These are phyloP conservation scores for Apodemus speciosus DNA, from an alignment of 2,113 vertebrate genomes.

Conservation along the genomic window DNA sequence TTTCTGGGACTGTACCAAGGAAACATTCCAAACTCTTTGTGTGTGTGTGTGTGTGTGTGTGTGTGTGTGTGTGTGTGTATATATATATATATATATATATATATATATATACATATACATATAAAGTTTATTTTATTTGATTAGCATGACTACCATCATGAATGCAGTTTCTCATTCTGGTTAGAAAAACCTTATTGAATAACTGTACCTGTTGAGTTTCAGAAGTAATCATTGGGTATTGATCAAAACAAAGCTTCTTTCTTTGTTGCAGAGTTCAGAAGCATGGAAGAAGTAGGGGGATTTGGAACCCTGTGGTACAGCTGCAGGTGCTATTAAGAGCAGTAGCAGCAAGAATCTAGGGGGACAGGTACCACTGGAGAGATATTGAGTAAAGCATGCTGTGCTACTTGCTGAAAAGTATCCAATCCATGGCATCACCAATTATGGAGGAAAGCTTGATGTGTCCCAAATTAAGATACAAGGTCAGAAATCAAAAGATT, in stretches of 20 bases:
- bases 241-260: neutral
- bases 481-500: conserved; percentile 43
- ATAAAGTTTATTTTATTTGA: conserved; percentile 20
- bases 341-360: neutral
- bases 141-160: neutral
- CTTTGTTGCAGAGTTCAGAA: neutral
- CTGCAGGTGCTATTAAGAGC: neutral
- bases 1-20: neutral
- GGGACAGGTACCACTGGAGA: conserved; percentile 43
- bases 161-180: neutral
- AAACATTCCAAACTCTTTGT: neutral
- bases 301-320: neutral
- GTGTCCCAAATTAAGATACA: conserved; percentile 39
- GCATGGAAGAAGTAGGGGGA: neutral
- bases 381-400: conserved; percentile 38
- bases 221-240: neutral
- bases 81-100: too few species aligned
- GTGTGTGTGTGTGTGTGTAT: too few species aligned
- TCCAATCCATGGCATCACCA: neutral
- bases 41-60: too few species aligned
- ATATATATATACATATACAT: neutral
- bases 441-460: conserved; percentile 34
- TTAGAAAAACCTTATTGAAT: neutral
- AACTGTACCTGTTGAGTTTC: neutral
- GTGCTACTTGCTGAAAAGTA: conserved; percentile 37